phyloP scores from a whole-genome alignment of 2,888 invertebrate species.

The Drosophila pseudotalamancana region DNA sequence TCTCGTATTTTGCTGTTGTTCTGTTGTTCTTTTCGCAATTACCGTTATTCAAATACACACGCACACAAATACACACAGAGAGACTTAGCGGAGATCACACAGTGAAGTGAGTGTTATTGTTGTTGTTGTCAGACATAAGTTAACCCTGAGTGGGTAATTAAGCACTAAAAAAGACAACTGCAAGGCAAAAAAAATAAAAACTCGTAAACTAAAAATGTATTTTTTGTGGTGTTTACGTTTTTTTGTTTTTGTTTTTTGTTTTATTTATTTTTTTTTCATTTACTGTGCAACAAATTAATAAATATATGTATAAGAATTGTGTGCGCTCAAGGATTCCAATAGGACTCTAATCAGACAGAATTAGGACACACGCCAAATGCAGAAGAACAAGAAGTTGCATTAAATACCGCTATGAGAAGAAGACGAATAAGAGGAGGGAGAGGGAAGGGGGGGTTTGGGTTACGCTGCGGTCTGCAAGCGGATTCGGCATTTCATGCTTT shows the following conservation, averaged over 20 bases:
- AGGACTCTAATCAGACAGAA: slow-evolving; percentile 27
- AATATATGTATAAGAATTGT: slow-evolving; percentile 15
- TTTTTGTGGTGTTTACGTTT: slow-evolving; percentile 24
- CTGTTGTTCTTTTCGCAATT: slow-evolving; percentile 52
- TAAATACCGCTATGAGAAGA: slow-evolving; percentile 21
- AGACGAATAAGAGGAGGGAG: not conserved
- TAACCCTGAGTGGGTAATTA: slow-evolving; percentile 26
- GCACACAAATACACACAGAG: slow-evolving; percentile 14
- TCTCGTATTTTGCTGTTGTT: slow-evolving; percentile 40
- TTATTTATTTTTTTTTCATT: slow-evolving; percentile 31
- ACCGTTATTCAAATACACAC: slow-evolving; percentile 59
- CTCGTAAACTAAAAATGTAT: slow-evolving; percentile 7
- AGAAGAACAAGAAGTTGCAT: slow-evolving; percentile 11
- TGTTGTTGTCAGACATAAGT: slow-evolving; percentile 33
- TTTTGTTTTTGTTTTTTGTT: slow-evolving; percentile 37
- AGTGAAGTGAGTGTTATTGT: slow-evolving; percentile 74
- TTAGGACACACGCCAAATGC: slow-evolving; percentile 19
- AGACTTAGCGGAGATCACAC: slow-evolving; percentile 38
- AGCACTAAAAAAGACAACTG: slow-evolving; percentile 18
- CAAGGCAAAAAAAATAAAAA: slow-evolving; percentile 23
- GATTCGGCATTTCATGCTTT: slow-evolving; percentile 74
- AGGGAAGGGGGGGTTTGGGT: slow-evolving; percentile 18
- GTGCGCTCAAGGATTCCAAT: slow-evolving; percentile 43
- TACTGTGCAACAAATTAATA: slow-evolving; percentile 28
- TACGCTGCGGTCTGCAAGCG: slow-evolving; percentile 37